These are phyloP conservation scores for Drosophila barbarae DNA, from an alignment of 2,888 invertebrate species.

Conservation along the genomic window DNA sequence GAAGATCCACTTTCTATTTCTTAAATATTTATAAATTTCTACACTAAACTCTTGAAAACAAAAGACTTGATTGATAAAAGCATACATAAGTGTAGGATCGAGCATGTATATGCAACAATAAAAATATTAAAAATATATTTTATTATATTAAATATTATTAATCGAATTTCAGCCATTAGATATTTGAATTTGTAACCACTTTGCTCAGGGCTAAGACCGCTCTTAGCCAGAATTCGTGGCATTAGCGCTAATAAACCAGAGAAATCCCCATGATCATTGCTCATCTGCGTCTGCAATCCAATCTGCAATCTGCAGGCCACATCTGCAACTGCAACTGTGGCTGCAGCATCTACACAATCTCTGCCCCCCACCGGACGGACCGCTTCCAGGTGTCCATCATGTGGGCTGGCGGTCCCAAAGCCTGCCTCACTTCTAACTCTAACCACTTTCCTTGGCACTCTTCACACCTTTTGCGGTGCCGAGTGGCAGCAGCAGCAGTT, in stretches of 20 bases:
- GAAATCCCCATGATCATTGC: constrained; percentile 34
- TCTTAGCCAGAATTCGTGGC: constrained; percentile 1
- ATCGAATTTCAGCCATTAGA: background rate
- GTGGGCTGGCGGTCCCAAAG: constrained; percentile 7
- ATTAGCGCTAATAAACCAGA: constrained; percentile 32
- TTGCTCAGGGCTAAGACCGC: constrained; percentile 2
- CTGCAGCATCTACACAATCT: constrained; percentile 8
- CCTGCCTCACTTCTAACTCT: constrained; percentile 4
- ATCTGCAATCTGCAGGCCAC: constrained; percentile 4
- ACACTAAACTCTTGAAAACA: background rate
- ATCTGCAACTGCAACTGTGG: constrained; percentile 1
- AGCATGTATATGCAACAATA: background rate
- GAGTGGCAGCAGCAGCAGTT: constrained; percentile 33
- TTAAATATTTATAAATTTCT: background rate
- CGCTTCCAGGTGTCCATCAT: constrained; percentile 28
- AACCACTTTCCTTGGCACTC: constrained; percentile 29
- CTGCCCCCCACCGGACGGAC: background rate
- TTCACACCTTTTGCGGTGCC: constrained; percentile 28
- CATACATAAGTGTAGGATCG: background rate
- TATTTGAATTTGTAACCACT: background rate
- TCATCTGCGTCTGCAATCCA: constrained; percentile 27
- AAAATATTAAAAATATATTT: background rate
- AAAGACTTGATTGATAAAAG: background rate
- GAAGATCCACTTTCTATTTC: too few species aligned
- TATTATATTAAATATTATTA: too few species aligned